Evolutionary conservation across 2,888 invertebrate genomes (phyloP), one percentile per base, ranked within the genome.

Genomic region (Thelaira solivaga): DNA sequence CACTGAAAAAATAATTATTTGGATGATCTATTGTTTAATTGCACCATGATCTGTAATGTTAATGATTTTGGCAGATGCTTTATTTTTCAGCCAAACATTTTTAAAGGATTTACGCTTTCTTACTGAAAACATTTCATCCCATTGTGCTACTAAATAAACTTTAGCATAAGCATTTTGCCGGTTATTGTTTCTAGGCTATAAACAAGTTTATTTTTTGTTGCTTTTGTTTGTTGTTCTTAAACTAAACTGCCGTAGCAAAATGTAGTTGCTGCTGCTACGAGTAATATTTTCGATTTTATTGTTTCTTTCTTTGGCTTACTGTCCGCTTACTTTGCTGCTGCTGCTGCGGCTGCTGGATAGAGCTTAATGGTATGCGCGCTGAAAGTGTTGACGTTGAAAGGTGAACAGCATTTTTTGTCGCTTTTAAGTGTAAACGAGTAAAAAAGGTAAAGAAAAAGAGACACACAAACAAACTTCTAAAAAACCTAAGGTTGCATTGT

Each of bases 331-430:
- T 24, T 41, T 36, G 26, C 5, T 55, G 18, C 26, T 51, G 29
- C 7, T 51, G 4, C 11, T 64, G 18, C 20, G 26, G 45, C 6
- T 22, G 20, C 20, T 24, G 57, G n/a, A n/a, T 6, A 18, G 8
- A 41, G 18, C 43, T 31, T 13, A 39, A 53, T 51, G 53, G 68
- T 76, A 47, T 65, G 45, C 34, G 51, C 55, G 24, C 13, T 22
- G 24, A 24, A 71, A 55, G 64, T 64, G 76, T 73, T 65, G 74
- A 77, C 75, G 75, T 69, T 73, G 59, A 81, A 81, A 81, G 80
- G 81, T 81, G 78, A 80, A 80, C 80, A 80, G 74, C 81, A 78
- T 81, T 80, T n/a, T 81, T 81, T 80, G 59, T 71, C 49, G 55
- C 55, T 36, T 74, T 20, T 47, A 39, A 39, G 39, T 43, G 10